Percentiles rank a stretch among this genome's conserved stretches.
Conservation (phyloP, 2,888 invertebrate species). For the Yponomeuta sedellus region DNA sequence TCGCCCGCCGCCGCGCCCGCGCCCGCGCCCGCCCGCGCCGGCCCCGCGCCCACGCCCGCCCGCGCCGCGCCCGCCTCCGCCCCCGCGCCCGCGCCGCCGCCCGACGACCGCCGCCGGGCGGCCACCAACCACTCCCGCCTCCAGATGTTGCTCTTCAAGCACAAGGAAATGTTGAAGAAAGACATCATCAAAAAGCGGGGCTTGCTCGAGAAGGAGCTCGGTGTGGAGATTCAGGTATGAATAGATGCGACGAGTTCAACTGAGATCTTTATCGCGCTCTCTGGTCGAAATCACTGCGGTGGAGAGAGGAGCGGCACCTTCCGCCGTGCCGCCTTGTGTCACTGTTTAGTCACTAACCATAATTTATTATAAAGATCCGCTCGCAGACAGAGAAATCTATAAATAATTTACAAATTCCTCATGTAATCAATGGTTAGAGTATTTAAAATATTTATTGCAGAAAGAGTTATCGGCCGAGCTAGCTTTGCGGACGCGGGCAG, state of each 20-base stretch:
- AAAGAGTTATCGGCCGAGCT: slow-evolving; percentile 85
- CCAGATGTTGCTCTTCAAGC: slow-evolving; percentile 87
- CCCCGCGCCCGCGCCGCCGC: slow-evolving; percentile 21
- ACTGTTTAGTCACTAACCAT: too few species aligned
- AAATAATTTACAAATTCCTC: too few species aligned
- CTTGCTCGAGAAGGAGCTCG: slow-evolving; percentile 90
- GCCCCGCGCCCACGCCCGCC: slow-evolving; percentile 21
- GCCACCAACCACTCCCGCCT: slow-evolving; percentile 77
- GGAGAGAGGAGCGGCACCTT: too few species aligned
- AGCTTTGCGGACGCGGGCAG: slow-evolving; percentile 82
- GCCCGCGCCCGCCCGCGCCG: slow-evolving; percentile 24
- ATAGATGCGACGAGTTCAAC: neutral
- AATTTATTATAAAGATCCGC: too few species aligned
- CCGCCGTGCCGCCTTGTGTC: too few species aligned
- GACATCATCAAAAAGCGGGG: slow-evolving; percentile 95
- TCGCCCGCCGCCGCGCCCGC: slow-evolving; percentile 23
- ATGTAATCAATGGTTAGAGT: too few species aligned
- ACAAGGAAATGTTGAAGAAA: slow-evolving; percentile 94
- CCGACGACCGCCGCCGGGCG: slow-evolving; percentile 71
- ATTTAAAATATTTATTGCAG: slow-evolving; percentile 42
- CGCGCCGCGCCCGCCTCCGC: slow-evolving; percentile 19
- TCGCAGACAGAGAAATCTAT: too few species aligned
- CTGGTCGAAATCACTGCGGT: too few species aligned
- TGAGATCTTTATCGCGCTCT: neutral
- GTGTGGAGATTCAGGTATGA: slow-evolving; percentile 89